Evolutionary conservation across 2,797 vertebrate genomes (phyloP).

Genomic region (Vespertilio murinus): DNA sequence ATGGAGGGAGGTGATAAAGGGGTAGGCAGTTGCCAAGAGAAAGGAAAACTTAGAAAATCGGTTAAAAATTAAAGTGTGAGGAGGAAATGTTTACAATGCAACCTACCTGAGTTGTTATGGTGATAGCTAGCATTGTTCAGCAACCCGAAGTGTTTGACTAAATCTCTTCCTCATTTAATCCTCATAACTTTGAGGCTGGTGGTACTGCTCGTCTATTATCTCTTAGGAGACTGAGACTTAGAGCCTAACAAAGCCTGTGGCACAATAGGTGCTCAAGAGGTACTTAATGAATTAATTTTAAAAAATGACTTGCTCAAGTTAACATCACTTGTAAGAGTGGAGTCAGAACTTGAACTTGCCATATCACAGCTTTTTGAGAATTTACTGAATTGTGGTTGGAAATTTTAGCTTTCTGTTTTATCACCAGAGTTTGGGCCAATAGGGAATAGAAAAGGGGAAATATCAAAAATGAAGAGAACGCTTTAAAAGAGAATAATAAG

Average conservation of each 20-base stretch:
- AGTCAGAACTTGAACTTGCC: neutral
- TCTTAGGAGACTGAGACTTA: neutral
- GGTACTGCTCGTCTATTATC: neutral
- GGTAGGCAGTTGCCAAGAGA: neutral
- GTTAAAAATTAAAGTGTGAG: neutral
- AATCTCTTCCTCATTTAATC: neutral
- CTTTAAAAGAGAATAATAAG: slow-evolving; percentile 2
- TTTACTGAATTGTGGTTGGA: slow-evolving; percentile 13
- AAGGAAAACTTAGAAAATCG: neutral
- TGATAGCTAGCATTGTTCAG: neutral
- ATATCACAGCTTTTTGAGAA: neutral
- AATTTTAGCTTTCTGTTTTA: slow-evolving; percentile 32
- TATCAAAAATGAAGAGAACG: neutral
- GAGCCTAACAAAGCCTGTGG: neutral
- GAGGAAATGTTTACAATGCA: neutral
- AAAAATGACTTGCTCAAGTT: neutral
- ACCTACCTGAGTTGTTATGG: neutral
- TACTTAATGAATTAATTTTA: neutral
- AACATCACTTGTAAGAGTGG: neutral
- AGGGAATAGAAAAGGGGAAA: neutral
- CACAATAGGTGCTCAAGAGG: neutral
- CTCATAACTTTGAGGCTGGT: neutral
- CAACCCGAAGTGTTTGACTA: neutral
- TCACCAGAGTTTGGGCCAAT: neutral
- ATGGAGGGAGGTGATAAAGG: neutral